phyloP scores from a whole-genome alignment of 2,888 invertebrate genomes.

The Phyllotreta cruciferae region DNA sequence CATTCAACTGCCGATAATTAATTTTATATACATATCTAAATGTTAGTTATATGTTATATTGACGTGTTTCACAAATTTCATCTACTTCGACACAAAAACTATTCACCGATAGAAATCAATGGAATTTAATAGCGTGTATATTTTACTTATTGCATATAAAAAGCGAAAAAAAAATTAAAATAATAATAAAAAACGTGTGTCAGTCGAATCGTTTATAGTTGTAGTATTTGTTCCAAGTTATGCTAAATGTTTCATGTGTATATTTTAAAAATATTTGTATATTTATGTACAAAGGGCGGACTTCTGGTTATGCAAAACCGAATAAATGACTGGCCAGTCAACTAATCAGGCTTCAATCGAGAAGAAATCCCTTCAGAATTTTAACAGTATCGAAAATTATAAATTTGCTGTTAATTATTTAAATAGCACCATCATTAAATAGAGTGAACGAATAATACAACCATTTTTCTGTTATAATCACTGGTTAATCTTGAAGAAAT shows the following conservation, averaged over 20 bases:
- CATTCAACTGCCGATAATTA: slow-evolving; percentile 13
- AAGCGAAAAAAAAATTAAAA: slow-evolving; percentile 5
- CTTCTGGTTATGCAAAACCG: too few species aligned
- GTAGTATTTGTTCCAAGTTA: slow-evolving; percentile 15
- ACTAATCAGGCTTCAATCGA: neutral
- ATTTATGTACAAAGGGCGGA: too few species aligned
- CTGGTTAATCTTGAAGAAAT: neutral
- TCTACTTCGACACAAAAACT: too few species aligned
- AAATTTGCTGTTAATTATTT: neutral
- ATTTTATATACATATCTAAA: slow-evolving; percentile 36
- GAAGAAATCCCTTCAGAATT: neutral
- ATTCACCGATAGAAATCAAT: too few species aligned
- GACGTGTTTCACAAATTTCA: neutral
- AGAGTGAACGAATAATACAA: slow-evolving; percentile 23
- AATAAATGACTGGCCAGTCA: too few species aligned
- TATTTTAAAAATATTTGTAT: too few species aligned
- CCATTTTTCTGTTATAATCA: neutral
- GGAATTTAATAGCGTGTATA: too few species aligned
- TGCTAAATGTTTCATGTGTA: neutral
- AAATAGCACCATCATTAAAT: neutral
- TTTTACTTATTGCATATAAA: too few species aligned
- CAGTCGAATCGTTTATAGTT: slow-evolving; percentile 1
- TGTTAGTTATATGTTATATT: neutral
- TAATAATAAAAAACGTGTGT: slow-evolving; percentile 16
- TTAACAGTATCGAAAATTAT: neutral